These are phyloP conservation scores for Sylvietta virens DNA, from an alignment of 2,113 vertebrate genomes.

Conservation along the genomic window DNA sequence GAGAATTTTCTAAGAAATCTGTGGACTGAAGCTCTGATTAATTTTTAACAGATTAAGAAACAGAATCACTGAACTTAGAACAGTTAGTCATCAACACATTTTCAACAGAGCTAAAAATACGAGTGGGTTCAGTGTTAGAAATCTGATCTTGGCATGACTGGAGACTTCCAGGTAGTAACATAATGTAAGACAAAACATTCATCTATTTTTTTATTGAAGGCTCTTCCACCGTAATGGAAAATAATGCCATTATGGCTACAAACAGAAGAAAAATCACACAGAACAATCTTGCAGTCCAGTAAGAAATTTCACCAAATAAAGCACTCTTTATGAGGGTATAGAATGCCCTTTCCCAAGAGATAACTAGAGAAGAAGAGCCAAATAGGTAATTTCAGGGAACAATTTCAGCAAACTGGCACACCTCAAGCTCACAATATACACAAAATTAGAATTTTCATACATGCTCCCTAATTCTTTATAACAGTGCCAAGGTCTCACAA, in stretches of 20 bases:
- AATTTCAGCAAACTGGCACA: background rate
- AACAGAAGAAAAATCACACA: background rate
- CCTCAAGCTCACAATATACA: background rate
- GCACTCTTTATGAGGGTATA: rapidly evolving
- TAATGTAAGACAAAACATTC: background rate
- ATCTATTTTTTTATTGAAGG: background rate
- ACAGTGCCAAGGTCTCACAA: background rate
- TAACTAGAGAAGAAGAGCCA: background rate
- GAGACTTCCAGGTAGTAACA: background rate
- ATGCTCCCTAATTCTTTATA: background rate
- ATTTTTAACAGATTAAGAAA: background rate
- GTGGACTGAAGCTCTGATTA: background rate
- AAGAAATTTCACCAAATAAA: background rate
- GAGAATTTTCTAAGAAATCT: background rate
- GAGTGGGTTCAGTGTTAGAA: background rate
- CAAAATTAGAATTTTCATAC: background rate
- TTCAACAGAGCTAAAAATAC: background rate
- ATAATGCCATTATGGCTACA: background rate
- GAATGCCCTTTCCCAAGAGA: background rate
- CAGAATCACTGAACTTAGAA: background rate
- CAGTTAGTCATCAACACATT: background rate
- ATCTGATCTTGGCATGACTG: background rate
- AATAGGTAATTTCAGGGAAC: background rate
- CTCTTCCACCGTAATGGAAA: background rate
- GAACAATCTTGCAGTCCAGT: background rate